These are phyloP conservation scores for Lipophrys pholis DNA, from an alignment of 2,113 vertebrate species.

Conservation along the genomic window DNA sequence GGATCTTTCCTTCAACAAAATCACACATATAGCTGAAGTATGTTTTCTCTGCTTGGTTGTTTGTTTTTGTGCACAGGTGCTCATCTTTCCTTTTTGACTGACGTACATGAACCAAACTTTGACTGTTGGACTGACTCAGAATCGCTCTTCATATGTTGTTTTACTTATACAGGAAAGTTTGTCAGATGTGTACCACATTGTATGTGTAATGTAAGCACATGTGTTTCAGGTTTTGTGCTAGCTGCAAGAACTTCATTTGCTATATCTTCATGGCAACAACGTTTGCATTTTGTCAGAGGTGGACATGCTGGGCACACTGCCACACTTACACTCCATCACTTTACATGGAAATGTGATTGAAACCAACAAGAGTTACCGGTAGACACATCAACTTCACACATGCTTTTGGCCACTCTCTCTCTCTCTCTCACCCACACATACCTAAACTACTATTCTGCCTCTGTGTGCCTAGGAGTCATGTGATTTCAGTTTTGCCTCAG, in stretches of 20 bases:
- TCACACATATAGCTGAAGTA: conserved; percentile 84
- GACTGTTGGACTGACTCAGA: too few relatives aligned
- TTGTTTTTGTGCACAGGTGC: too few relatives aligned
- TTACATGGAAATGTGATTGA: conserved; percentile 89
- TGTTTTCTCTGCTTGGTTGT: conserved; percentile 4
- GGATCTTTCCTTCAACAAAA: conserved; percentile 89
- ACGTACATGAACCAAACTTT: too few relatives aligned
- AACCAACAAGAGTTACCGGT: conserved; percentile 87
- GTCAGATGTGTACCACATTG: not conserved
- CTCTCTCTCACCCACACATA: not conserved
- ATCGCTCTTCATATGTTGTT: too few relatives aligned
- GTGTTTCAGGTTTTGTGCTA: conserved; percentile 83
- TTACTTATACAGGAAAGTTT: too few relatives aligned
- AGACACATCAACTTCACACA: not conserved
- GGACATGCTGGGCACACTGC: conserved; percentile 82
- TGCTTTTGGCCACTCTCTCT: not conserved
- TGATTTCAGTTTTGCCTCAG: conserved; percentile 81
- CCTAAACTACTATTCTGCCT: not conserved
- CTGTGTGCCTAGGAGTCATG: conserved; percentile 73
- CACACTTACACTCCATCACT: conserved; percentile 85
- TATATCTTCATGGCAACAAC: conserved; percentile 88
- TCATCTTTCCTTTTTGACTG: too few relatives aligned
- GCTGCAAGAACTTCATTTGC: conserved; percentile 82
- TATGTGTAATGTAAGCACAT: conserved; percentile 5
- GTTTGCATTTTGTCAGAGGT: conserved; percentile 85